Evolutionary conservation across 2,797 vertebrate genomes (phyloP), one percentile per base, ranked within the genome.

Genomic region (Channallabes apus): DNA sequence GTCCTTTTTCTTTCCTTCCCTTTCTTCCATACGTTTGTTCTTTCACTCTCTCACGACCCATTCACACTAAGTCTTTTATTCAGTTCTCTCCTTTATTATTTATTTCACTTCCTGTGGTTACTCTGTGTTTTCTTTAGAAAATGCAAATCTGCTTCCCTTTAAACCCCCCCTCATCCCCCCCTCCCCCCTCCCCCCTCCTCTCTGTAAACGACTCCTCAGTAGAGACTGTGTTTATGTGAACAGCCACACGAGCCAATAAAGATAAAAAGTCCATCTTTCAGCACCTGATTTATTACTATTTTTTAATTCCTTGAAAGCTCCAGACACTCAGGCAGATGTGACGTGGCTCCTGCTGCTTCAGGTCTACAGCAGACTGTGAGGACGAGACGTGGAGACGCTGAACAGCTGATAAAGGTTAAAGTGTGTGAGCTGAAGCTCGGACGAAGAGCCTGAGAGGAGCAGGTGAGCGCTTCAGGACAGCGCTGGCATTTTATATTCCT

Each of bases 401-500:
- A 32, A 22, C 56, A 32, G 29, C 35, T 20, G 51, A 61, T 0
- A 18, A 56, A 59, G 3, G 4, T 56, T 32, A 77, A 77, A 78
- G 20, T 76, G 73, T 27, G 18, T 58, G n/a, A 7, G 27, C 54
- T 56, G 8, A 56, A 32, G 46, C 15, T 29, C 4, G 51, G n/a
- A 56, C 73, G 29, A 27, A 29, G 83, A n/a, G 24, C 64, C 72
- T n/a, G 46, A 82, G 65, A 58, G 69, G 64, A 61, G 71, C 79
- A 72, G 82, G 81, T 81, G 78, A 89, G 86, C 24, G 82, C 86
- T 86, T 82, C 32, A 46, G 82, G 88, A 85, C 80, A 87, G 29
- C 32, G 9, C 29, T 87, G 87, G 80, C 87, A 86, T 89, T 88
- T 82, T 86, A 84, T 82, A 87, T 89, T 88, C 86, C 82, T 85